phyloP scores from a whole-genome alignment of 2,888 invertebrate species.

The Acanthosepion pharaonis region DNA sequence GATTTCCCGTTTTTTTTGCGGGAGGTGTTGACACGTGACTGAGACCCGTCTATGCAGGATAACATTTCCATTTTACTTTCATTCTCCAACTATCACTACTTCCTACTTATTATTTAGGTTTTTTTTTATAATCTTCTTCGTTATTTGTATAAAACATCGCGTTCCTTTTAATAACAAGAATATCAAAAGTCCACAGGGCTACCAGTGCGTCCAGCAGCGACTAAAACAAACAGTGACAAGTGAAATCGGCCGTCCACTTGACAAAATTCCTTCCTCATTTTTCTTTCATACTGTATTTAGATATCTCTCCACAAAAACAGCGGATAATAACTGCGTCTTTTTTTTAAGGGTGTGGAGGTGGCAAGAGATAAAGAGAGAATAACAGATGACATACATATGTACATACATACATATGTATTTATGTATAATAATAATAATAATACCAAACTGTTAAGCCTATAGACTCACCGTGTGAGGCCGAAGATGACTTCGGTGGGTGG shows the following conservation, averaged over 20 bases:
- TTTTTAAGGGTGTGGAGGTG: no score
- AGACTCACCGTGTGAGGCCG: background rate
- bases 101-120: background rate
- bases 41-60: background rate
- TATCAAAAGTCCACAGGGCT: background rate
- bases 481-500: constrained; percentile 33
- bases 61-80: background rate
- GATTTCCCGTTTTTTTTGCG: background rate
- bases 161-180: constrained; percentile 33
- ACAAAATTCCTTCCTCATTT: background rate
- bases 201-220: background rate
- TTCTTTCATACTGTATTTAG: background rate
- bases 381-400: background rate
- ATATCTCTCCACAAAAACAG: background rate
- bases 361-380: background rate
- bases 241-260: background rate
- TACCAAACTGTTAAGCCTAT: background rate
- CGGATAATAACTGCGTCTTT: no score
- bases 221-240: constrained; percentile 16
- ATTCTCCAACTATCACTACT: background rate
- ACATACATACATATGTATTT: background rate
- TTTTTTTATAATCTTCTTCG: background rate
- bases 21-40: background rate
- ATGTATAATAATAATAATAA: background rate
- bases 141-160: background rate